phyloP scores from a whole-genome alignment of 2,113 vertebrate species.

The Corydoras maculifer region DNA sequence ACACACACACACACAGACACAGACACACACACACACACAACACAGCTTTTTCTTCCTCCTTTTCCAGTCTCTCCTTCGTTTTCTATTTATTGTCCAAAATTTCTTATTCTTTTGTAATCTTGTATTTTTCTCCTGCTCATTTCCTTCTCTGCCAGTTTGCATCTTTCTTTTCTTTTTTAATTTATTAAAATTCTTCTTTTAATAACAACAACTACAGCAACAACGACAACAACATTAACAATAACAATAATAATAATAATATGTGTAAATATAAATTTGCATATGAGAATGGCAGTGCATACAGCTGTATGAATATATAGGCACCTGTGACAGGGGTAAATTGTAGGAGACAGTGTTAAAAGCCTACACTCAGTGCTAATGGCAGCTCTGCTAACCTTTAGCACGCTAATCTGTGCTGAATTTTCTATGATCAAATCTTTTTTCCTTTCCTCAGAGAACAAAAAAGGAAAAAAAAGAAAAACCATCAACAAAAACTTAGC shows the following conservation, averaged over 20 bases:
- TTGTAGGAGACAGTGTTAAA: slow-evolving; percentile 64
- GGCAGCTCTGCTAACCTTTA: slow-evolving; percentile 62
- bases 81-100: too few species aligned
- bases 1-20: too few species aligned
- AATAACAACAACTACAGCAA: not conserved
- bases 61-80: too few species aligned
- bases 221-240: not conserved
- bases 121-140: too few species aligned
- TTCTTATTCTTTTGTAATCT: too few species aligned
- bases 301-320: slow-evolving; percentile 46
- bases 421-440: slow-evolving; percentile 74
- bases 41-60: too few species aligned
- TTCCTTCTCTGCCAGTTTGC: slow-evolving; percentile 9
- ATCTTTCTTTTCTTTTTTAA: slow-evolving; percentile 36
- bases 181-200: slow-evolving; percentile 50
- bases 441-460: slow-evolving; percentile 50
- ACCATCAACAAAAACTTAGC: slow-evolving; percentile 68
- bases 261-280: not conserved
- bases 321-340: slow-evolving; percentile 58
- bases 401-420: slow-evolving; percentile 66
- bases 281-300: too few species aligned
- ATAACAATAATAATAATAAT: slow-evolving; percentile 13
- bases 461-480: slow-evolving; percentile 46
- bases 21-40: too few species aligned
- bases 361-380: slow-evolving; percentile 60